Evolutionary conservation across 2,888 invertebrate species (phyloP).

Genomic region (Notodonta ziczac): DNA sequence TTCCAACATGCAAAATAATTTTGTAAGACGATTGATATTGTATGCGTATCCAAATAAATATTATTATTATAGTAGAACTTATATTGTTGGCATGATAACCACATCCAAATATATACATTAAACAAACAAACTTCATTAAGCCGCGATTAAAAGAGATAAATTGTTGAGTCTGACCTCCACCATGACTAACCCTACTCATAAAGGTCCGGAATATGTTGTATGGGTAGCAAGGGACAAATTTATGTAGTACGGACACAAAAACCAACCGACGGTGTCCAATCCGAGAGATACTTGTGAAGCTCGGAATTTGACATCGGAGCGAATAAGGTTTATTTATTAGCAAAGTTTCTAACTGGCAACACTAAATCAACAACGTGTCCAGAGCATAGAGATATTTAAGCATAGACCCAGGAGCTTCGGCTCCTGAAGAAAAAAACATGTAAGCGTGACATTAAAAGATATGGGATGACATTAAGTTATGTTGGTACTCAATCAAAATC

Average conservation of each 20-base stretch:
- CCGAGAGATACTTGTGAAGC: constrained; percentile 70
- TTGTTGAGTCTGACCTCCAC: constrained; percentile 66
- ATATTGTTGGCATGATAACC: no score
- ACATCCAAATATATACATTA: constrained; percentile 29
- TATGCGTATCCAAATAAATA: no score
- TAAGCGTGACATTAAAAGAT: no score
- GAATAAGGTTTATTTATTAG: constrained; percentile 82
- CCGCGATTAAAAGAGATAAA: constrained; percentile 75
- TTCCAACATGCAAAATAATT: no score
- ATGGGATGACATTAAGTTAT: neutral
- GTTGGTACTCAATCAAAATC: no score
- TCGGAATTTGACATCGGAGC: constrained; percentile 76
- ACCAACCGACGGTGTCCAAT: constrained; percentile 60
- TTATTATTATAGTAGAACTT: no score
- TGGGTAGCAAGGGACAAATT: constrained; percentile 71
- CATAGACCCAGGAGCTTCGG: neutral
- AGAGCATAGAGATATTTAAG: constrained; percentile 23
- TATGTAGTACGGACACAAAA: constrained; percentile 73
- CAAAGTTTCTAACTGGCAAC: constrained; percentile 73
- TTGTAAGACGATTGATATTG: no score
- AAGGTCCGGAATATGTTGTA: constrained; percentile 70
- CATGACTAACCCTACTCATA: constrained; percentile 75
- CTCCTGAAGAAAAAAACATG: neutral
- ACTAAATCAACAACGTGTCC: constrained; percentile 76
- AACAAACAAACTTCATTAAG: constrained; percentile 66